Conservation (phyloP, 2,888 invertebrate species). For the Dinocampus coccinellae region DNA sequence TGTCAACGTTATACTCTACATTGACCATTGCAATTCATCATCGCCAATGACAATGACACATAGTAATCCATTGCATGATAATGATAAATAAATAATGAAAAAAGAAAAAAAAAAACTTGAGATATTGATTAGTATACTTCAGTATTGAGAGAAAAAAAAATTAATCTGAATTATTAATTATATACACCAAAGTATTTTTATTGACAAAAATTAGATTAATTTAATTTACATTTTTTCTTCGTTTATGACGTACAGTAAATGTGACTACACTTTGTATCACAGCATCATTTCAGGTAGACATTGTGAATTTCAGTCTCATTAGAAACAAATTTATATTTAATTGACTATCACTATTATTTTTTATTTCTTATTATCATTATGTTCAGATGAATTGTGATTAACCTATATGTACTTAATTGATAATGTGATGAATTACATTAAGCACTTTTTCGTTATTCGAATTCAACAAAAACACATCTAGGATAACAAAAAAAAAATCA, state of each 20-base stretch:
- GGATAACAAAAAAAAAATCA: conserved; percentile 43
- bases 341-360: neutral
- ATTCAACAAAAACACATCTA: conserved; percentile 44
- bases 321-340: conserved; percentile 48
- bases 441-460: conserved; percentile 28
- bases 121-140: neutral
- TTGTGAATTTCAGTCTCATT: conserved; percentile 62
- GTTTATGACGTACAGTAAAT: conserved; percentile 51
- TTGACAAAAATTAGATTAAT: conserved; percentile 26
- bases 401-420: conserved; percentile 18
- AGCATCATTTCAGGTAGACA: conserved; percentile 66
- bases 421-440: conserved; percentile 12
- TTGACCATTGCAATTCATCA: conserved; percentile 17
- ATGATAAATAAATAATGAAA: neutral
- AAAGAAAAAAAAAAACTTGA: too few species aligned
- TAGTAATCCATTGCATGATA: neutral
- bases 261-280: conserved; percentile 66
- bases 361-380: neutral
- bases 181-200: conserved; percentile 20
- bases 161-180: too few species aligned
- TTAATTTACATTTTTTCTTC: conserved; percentile 41
- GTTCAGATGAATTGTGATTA: conserved; percentile 23
- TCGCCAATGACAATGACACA: neutral
- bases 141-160: neutral
- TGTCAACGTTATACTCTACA: conserved; percentile 29